Evolutionary conservation across 2,888 invertebrate genomes (phyloP), one percentile per base, ranked within the genome.

Genomic region (Dasypogon diadema): DNA sequence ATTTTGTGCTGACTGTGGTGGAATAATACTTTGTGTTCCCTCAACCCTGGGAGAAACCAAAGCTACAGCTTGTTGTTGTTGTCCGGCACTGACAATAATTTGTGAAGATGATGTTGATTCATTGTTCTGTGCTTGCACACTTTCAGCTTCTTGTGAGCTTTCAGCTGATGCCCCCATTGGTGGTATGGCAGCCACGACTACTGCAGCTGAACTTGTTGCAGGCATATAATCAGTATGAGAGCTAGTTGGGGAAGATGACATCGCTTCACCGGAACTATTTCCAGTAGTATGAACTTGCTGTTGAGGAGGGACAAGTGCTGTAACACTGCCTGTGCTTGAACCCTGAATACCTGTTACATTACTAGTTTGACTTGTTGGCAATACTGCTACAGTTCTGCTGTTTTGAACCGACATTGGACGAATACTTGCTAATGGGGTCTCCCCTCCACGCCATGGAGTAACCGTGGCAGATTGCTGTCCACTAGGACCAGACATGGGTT

Each of bases 341-440:
- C 46, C 81, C 80, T 75, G 82, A 77, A 84, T 81, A 14, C 83
- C 81, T 4, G 83, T 82, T 63, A 85, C 85, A 77, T 84, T 88
- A 75, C 91, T 91, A 70, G 92, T 92, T 78, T 86, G 86, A 34
- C 85, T 86, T 54, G 93, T 93, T 0, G 95, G 95, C 58, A 94
- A 88, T 74, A 95, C 93, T 63, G 93, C 93, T 21, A 92, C 92
- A 79, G 92, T 92, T 74, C 92, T 87, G 42, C 91, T 88, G 79
- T 89, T 89, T 68, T 91, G 91, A 72, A 92, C 90, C 1, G 93
- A 92, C 90, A 97, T 96, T 0, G 97, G 97, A 37, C 97, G 89
- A 81, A 98, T 97, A 81, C 97, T 96, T 18, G 97, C 98, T 78
- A 97, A 88, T 0, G 93, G 96, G 0, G 96, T 95, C 83, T 94